Conservation (phyloP, 2,113 vertebrate species). For the Stegostoma tigrinum region DNA sequence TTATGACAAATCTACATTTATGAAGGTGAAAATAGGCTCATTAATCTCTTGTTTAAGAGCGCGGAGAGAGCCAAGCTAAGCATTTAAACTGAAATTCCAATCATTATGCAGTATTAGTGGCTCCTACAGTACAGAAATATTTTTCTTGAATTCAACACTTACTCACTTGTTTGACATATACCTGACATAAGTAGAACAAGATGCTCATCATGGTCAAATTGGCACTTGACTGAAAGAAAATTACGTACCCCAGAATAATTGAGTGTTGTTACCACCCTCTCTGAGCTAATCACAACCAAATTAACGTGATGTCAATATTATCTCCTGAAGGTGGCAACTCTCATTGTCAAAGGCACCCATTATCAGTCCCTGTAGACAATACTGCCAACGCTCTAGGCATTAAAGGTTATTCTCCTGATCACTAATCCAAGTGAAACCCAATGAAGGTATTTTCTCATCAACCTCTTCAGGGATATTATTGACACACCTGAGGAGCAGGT, state of each 20-base stretch:
- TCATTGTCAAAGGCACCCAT: background rate
- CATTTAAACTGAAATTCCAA: background rate
- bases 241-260: background rate
- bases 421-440: background rate
- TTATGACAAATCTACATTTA: slow-evolving; percentile 11
- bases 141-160: background rate
- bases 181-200: background rate
- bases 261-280: background rate
- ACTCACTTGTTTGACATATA: background rate
- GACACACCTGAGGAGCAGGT: no score
- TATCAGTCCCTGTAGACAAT: background rate
- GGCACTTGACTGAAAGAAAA: background rate
- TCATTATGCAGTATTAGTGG: background rate
- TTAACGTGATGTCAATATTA: background rate
- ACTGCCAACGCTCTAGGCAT: background rate
- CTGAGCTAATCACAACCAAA: background rate
- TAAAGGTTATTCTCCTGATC: background rate
- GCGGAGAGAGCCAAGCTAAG: background rate
- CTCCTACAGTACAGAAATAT: background rate
- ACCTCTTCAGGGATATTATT: no score
- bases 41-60: slow-evolving; percentile 14
- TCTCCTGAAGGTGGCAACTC: background rate
- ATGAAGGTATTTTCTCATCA: no score
- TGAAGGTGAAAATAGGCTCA: background rate
- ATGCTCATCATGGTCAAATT: background rate